Conservation (phyloP, 2,888 invertebrate genomes). For the Neoascia interrupta region DNA sequence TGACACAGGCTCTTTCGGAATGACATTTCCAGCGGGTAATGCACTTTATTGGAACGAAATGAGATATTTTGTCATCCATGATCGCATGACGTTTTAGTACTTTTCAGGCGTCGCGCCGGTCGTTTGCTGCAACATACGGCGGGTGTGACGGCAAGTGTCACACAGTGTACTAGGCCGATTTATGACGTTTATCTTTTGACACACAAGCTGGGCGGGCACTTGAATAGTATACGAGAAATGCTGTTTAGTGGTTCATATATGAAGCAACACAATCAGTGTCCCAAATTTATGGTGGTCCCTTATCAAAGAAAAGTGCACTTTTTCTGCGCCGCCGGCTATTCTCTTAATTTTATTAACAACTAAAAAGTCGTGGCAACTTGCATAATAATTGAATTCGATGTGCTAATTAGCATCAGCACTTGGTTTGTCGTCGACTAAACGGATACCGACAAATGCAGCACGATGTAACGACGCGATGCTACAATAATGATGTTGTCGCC, state of each 20-base stretch:
- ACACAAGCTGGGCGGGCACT: too few relatives aligned
- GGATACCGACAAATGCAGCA: too few relatives aligned
- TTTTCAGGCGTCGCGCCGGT: too few relatives aligned
- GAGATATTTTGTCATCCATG: slow-evolving; percentile 30
- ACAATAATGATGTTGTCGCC: too few relatives aligned
- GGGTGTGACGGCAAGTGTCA: too few relatives aligned
- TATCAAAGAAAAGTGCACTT: slow-evolving; percentile 41
- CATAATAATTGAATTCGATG: not conserved
- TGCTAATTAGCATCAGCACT: not conserved
- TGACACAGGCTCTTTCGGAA: slow-evolving; percentile 39
- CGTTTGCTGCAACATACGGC: slow-evolving; percentile 2
- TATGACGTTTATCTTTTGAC: slow-evolving; percentile 51
- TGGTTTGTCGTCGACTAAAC: not conserved
- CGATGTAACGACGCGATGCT: too few relatives aligned
- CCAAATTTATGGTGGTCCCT: slow-evolving; percentile 43
- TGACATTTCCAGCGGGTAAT: slow-evolving; percentile 64
- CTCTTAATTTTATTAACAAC: not conserved
- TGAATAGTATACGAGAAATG: too few relatives aligned
- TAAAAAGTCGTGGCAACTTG: not conserved
- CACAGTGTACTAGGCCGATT: slow-evolving; percentile 11
- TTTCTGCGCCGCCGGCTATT: not conserved
- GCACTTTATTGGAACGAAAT: slow-evolving; percentile 55
- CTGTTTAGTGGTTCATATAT: too few relatives aligned
- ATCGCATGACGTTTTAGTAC: too few relatives aligned
- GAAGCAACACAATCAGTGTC: slow-evolving; percentile 26